Evolutionary conservation across 2,113 vertebrate genomes (phyloP).

Genomic region (Pelodiscus sinensis): DNA sequence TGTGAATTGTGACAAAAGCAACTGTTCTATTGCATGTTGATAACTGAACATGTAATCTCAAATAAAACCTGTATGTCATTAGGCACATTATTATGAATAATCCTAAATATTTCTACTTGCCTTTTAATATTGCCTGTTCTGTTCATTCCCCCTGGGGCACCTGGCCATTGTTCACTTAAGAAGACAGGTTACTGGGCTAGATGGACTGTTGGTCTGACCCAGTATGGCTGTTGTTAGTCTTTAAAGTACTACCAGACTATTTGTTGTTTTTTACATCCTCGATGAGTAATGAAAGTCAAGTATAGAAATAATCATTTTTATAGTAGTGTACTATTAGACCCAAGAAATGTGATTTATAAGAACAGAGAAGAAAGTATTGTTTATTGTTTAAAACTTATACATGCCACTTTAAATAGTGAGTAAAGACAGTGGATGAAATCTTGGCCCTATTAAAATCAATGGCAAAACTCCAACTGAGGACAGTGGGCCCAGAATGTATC

Average conservation of each 20-base stretch:
- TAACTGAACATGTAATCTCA: background rate
- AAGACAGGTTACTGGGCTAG: no score
- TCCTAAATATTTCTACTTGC: background rate
- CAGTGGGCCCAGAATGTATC: background rate
- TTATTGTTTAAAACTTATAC: background rate
- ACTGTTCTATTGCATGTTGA: background rate
- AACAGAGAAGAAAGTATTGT: background rate
- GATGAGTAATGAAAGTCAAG: background rate
- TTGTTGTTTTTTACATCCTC: no score
- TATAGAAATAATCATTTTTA: background rate
- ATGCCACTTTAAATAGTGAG: background rate
- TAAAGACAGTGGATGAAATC: background rate
- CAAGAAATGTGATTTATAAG: background rate
- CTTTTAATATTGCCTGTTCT: background rate
- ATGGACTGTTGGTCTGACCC: no score
- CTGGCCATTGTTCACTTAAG: no score
- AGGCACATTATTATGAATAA: rapidly evolving
- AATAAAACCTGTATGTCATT: background rate
- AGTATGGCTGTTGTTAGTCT: no score
- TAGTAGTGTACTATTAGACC: background rate
- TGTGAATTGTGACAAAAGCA: background rate
- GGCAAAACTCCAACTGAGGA: background rate
- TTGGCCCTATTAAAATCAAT: background rate
- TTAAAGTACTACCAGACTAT: no score
- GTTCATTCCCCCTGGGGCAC: no score